Percentiles rank a stretch among this genome's conserved stretches.
phyloP scores from a whole-genome alignment of 2,113 vertebrate species.

The Lepus americanus region DNA sequence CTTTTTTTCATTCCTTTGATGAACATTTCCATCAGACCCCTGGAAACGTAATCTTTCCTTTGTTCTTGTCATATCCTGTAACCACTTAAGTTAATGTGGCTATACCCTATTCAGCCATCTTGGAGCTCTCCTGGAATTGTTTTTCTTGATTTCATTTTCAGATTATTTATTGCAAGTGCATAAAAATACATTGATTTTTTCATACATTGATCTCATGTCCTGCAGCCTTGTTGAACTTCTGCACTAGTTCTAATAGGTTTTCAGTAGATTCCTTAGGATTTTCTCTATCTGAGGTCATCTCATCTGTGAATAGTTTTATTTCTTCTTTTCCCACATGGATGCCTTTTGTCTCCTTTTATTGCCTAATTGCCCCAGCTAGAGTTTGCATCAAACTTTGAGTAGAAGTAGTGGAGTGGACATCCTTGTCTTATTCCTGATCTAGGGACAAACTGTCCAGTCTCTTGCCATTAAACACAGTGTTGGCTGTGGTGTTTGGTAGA shows the following conservation, averaged over 20 bases:
- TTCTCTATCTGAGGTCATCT: neutral
- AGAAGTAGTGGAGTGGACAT: neutral
- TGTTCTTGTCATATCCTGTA: no score
- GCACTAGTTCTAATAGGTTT: neutral
- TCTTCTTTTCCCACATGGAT: neutral
- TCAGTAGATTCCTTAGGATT: neutral
- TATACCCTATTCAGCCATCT: no score
- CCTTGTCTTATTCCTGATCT: neutral
- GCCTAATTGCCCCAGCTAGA: neutral
- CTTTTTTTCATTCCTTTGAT: no score
- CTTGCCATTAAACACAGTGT: neutral
- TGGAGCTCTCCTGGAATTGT: no score
- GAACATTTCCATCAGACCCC: no score
- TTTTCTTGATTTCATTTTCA: constrained; percentile 43
- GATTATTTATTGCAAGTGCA: neutral
- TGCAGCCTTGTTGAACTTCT: neutral
- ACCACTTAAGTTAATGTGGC: no score
- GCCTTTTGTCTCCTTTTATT: neutral
- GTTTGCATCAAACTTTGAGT: neutral
- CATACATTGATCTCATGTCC: neutral
- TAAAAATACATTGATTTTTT: neutral
- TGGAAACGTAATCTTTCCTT: no score
- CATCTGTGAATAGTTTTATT: neutral
- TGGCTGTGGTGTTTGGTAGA: neutral
- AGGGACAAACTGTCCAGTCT: neutral